phyloP scores from a whole-genome alignment of 1,140 invertebrate species.

The Lasioglossum baleicum region DNA sequence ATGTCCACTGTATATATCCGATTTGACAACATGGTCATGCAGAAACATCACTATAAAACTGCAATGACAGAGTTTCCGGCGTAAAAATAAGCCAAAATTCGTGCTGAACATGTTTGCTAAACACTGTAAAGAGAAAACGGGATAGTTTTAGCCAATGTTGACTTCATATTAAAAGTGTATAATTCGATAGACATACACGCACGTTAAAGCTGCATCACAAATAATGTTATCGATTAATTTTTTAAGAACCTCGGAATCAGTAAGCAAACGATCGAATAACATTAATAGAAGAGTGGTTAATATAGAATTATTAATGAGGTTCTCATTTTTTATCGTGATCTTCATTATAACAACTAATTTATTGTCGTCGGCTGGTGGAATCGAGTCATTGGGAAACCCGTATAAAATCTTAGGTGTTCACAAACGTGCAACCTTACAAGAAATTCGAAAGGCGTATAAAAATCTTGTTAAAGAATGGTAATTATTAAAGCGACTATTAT shows the following conservation, averaged over 20 bases:
- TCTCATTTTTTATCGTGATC: constrained; percentile 65
- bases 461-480: constrained; percentile 94
- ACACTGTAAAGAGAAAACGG: constrained; percentile 7
- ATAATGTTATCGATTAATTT: constrained; percentile 70
- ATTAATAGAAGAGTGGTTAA: constrained; percentile 54
- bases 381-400: constrained; percentile 85
- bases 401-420: constrained; percentile 92
- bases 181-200: constrained; percentile 10
- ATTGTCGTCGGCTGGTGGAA: constrained; percentile 58
- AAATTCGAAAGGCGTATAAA: constrained; percentile 95
- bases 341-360: constrained; percentile 67
- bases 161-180: constrained; percentile 37
- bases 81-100: constrained; percentile 32
- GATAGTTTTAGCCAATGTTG: constrained; percentile 21
- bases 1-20: constrained; percentile 16
- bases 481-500: background rate
- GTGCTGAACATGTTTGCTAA: constrained; percentile 48
- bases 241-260: constrained; percentile 61
- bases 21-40: constrained; percentile 52
- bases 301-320: constrained; percentile 60
- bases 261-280: constrained; percentile 59
- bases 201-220: constrained; percentile 35
- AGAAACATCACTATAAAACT: constrained; percentile 47
- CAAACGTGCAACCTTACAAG: constrained; percentile 85
- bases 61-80: constrained; percentile 20